phyloP scores from a whole-genome alignment of 2,888 invertebrate species.

The Tillus elongatus region DNA sequence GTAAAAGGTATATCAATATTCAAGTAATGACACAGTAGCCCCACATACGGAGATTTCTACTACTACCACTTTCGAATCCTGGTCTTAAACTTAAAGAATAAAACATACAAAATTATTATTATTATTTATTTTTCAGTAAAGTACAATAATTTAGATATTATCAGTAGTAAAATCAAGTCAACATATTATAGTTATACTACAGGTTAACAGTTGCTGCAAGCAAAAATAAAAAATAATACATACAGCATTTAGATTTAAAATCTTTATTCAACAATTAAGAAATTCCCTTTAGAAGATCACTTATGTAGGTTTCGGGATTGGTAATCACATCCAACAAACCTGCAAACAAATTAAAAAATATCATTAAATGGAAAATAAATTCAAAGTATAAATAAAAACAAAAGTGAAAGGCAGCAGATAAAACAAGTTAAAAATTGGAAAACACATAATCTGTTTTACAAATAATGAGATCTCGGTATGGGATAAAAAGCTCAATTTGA shows the following conservation, averaged over 20 bases:
- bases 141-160: constrained; percentile 31
- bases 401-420: too few species aligned
- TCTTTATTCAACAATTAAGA: constrained; percentile 20
- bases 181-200: constrained; percentile 18
- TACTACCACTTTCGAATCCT: too few species aligned
- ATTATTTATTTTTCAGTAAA: constrained; percentile 10
- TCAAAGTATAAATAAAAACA: constrained; percentile 14
- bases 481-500: too few species aligned
- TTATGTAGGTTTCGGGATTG: constrained; percentile 54
- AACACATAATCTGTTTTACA: background rate
- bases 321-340: constrained; percentile 58
- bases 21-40: too few species aligned
- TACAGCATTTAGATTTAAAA: constrained; percentile 25
- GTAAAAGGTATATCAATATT: too few species aligned
- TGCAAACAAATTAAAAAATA: constrained; percentile 37
- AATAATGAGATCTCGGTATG: too few species aligned
- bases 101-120: constrained; percentile 1
- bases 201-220: constrained; percentile 18
- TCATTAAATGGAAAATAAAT: constrained; percentile 9
- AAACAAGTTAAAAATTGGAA: background rate
- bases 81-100: too few species aligned
- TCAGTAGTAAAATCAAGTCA: constrained; percentile 28
- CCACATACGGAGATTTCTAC: too few species aligned
- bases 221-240: constrained; percentile 22
- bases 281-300: constrained; percentile 45